phyloP scores from a whole-genome alignment of 2,888 invertebrate species.

The Sphaeridia pumilis region DNA sequence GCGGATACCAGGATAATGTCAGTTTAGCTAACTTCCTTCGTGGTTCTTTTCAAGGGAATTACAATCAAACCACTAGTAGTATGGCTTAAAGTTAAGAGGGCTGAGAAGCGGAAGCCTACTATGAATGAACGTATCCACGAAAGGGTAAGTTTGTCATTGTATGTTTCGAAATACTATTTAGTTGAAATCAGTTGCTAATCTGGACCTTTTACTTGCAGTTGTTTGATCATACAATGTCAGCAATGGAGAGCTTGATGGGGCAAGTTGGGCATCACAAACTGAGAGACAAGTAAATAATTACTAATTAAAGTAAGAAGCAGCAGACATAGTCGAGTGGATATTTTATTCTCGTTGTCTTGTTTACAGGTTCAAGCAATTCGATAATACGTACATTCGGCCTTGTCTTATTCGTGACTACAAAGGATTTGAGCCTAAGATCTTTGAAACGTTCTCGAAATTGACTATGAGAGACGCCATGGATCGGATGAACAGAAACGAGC shows the following conservation, averaged over 20 bases:
- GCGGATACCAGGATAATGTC: neutral
- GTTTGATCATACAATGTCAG: constrained; percentile 96
- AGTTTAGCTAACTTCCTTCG: neutral
- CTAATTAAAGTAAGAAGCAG: no score
- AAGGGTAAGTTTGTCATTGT: constrained; percentile 42
- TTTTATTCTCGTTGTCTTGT: no score
- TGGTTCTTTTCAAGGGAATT: constrained; percentile 56
- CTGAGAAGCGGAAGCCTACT: constrained; percentile 75
- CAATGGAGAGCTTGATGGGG: constrained; percentile 88
- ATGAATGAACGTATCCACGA: constrained; percentile 97
- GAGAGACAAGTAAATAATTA: constrained; percentile 57
- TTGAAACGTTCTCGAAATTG: constrained; percentile 85
- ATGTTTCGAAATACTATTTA: neutral
- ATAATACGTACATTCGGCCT: constrained; percentile 84
- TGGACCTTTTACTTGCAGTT: constrained; percentile 42
- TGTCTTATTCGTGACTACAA: constrained; percentile 71
- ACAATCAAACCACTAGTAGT: constrained; percentile 96
- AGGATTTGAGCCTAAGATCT: constrained; percentile 81
- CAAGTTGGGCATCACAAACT: constrained; percentile 90
- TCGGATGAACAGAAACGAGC: constrained; percentile 42
- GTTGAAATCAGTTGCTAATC: neutral
- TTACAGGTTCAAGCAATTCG: constrained; percentile 76
- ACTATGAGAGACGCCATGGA: constrained; percentile 90
- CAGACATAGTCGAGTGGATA: no score
- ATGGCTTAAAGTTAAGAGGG: constrained; percentile 82